Evolutionary conservation across 2,888 invertebrate genomes (phyloP).

Genomic region (Pantelozetes paolii): DNA sequence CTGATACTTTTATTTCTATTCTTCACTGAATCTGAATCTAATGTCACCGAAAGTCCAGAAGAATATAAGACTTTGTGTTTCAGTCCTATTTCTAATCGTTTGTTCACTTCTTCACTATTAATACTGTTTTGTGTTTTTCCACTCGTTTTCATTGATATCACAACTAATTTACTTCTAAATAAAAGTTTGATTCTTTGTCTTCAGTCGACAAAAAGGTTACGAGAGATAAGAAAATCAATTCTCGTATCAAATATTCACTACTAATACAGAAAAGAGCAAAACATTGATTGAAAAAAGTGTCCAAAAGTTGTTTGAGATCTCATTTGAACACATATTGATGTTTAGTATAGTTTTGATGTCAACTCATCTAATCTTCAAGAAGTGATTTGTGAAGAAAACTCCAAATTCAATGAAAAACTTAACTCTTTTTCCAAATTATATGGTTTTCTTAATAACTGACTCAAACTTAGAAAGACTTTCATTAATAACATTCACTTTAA

Average conservation of each 20-base stretch:
- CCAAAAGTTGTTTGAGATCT: neutral
- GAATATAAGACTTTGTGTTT: neutral
- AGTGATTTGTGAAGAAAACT: neutral
- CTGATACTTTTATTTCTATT: conserved; percentile 23
- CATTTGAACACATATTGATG: neutral
- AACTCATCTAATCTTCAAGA: neutral
- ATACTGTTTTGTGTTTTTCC: no score
- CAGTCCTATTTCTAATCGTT: neutral
- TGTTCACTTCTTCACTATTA: no score
- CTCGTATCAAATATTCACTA: neutral
- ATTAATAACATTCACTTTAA: neutral
- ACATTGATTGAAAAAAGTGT: neutral
- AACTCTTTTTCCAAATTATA: neutral
- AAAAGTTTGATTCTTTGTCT: neutral
- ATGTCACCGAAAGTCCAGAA: conserved; percentile 14
- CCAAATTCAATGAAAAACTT: neutral
- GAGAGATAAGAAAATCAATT: neutral
- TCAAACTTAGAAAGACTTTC: neutral
- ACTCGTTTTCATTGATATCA: neutral
- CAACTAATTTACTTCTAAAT: conserved; percentile 7
- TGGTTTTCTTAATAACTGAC: neutral
- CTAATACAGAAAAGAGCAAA: neutral
- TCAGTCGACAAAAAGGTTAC: neutral
- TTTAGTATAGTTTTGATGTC: neutral
- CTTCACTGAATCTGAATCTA: neutral